Evolutionary conservation across 2,797 vertebrate genomes (phyloP).

Genomic region (Lemur catta): DNA sequence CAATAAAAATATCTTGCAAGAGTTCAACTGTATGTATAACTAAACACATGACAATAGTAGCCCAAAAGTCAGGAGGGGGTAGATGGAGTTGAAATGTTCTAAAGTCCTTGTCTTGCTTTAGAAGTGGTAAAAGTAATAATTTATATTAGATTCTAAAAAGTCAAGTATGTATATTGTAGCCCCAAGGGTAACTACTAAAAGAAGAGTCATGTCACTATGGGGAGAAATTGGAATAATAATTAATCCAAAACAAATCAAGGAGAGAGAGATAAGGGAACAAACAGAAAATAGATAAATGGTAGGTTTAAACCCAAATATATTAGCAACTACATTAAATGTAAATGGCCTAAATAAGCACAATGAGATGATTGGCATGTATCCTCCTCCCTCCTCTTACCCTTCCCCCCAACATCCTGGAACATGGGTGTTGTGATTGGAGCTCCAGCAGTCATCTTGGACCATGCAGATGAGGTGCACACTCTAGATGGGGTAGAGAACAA

Average conservation of each 20-base stretch:
- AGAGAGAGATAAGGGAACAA: not conserved
- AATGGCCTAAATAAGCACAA: slow-evolving; percentile 1
- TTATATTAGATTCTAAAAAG: not conserved
- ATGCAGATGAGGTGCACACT: no score
- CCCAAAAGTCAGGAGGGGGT: not conserved
- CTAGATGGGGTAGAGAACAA: not conserved
- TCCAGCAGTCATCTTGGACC: not conserved
- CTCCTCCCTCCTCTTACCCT: not conserved
- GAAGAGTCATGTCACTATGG: not conserved
- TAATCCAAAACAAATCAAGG: not conserved
- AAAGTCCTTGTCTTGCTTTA: not conserved
- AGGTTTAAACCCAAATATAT: not conserved
- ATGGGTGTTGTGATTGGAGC: not conserved
- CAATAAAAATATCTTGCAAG: not conserved
- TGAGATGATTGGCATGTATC: not conserved
- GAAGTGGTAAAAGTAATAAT: not conserved
- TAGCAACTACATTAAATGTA: not conserved
- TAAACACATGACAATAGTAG: not conserved
- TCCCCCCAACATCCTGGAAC: not conserved
- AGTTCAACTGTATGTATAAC: not conserved
- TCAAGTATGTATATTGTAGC: not conserved
- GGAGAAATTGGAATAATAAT: not conserved
- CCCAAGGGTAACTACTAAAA: not conserved
- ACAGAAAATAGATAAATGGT: not conserved
- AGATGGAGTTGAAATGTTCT: not conserved